Evolutionary conservation across 2,888 invertebrate genomes (phyloP).

Genomic region (Tiphia femorata): DNA sequence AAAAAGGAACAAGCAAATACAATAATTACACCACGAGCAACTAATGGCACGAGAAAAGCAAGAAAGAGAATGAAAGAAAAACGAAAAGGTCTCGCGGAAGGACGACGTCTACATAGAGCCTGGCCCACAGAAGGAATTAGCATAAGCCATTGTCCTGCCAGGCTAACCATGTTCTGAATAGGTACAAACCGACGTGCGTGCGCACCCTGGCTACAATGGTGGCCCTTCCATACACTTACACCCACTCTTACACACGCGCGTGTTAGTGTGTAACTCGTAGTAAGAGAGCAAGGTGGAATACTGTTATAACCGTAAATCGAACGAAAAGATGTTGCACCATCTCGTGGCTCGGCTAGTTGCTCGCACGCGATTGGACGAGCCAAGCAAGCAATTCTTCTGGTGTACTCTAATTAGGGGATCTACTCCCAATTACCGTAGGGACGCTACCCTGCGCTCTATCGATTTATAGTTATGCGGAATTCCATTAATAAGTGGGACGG

Average conservation of each 20-base stretch:
- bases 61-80: too few species aligned
- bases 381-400: slow-evolving; percentile 9
- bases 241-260: too few species aligned
- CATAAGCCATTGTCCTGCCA: slow-evolving; percentile 62
- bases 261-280: too few species aligned
- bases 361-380: not conserved
- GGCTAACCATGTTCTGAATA: slow-evolving; percentile 17
- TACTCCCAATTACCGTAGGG: too few species aligned
- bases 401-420: not conserved
- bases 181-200: slow-evolving; percentile 37
- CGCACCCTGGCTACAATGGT: slow-evolving; percentile 46
- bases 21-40: too few species aligned
- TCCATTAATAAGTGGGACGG: too few species aligned
- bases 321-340: slow-evolving; percentile 22
- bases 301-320: slow-evolving; percentile 48
- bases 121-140: slow-evolving; percentile 45
- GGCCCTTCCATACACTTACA: slow-evolving; percentile 38
- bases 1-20: too few species aligned
- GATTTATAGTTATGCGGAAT: not conserved
- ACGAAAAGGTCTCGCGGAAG: too few species aligned
- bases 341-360: slow-evolving; percentile 8
- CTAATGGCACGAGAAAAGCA: too few species aligned
- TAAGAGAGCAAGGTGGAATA: slow-evolving; percentile 45
- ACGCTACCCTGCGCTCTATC: not conserved
- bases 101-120: slow-evolving; percentile 40